Evolutionary conservation across 2,888 invertebrate species (phyloP).

Genomic region (Schizotus pectinicornis): DNA sequence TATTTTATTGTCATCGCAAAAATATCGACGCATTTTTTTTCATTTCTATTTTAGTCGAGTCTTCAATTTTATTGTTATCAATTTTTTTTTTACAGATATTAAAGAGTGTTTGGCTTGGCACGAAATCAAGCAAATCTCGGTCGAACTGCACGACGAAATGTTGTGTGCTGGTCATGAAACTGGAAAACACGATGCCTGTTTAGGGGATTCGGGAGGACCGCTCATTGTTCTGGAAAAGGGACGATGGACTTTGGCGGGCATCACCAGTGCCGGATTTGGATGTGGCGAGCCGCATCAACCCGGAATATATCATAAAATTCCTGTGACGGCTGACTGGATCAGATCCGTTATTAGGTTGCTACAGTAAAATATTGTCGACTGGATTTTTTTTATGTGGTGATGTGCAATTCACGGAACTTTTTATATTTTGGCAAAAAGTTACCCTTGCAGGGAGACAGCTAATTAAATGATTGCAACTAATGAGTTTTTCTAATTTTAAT

Average conservation of each 20-base stretch:
- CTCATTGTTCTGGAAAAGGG: constrained; percentile 72
- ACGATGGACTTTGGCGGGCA: constrained; percentile 78
- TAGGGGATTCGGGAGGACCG: constrained; percentile 85
- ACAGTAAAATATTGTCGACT: too few species aligned
- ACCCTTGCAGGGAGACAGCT: too few species aligned
- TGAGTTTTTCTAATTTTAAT: too few species aligned
- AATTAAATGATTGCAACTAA: too few species aligned
- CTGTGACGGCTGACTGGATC: constrained; percentile 74
- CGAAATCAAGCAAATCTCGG: constrained; percentile 77
- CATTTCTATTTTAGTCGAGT: too few species aligned
- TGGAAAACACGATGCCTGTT: constrained; percentile 82
- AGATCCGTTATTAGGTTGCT: constrained; percentile 59
- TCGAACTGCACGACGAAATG: constrained; percentile 79
- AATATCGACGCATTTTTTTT: too few species aligned
- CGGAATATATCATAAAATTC: constrained; percentile 84
- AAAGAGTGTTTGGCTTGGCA: constrained; percentile 83
- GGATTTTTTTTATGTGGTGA: too few species aligned
- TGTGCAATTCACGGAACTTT: too few species aligned
- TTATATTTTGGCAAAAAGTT: too few species aligned
- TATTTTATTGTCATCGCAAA: neutral
- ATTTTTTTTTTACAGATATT: constrained; percentile 61
- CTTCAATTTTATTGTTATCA: neutral
- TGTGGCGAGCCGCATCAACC: constrained; percentile 87
- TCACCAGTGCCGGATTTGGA: constrained; percentile 86
- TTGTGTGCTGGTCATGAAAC: constrained; percentile 85